Percentiles rank a stretch among this genome's conserved stretches.
Conservation (phyloP, 2,888 invertebrate genomes). For the Synanthedon andrenaeformis region DNA sequence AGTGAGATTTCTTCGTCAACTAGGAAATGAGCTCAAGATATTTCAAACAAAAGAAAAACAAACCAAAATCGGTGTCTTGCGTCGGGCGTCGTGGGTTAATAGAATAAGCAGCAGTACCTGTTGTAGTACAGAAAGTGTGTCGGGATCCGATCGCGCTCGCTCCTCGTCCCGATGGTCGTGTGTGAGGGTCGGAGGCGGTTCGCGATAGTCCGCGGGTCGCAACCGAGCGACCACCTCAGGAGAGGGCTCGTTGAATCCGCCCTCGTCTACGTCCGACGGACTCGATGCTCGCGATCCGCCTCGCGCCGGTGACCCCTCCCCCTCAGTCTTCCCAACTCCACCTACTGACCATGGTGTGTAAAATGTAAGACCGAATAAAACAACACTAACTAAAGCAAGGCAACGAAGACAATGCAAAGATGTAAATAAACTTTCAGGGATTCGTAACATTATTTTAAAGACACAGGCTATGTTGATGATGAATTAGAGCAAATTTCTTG, state of each 20-base stretch:
- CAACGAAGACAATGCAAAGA: not conserved
- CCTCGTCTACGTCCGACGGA: constrained; percentile 76
- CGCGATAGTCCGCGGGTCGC: constrained; percentile 56
- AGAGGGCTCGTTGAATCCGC: constrained; percentile 79
- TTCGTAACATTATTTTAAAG: too few species aligned
- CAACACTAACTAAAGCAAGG: too few species aligned
- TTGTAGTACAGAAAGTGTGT: constrained; percentile 59
- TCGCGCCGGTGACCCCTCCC: constrained; percentile 64
- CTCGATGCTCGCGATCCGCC: constrained; percentile 77
- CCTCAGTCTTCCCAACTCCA: constrained; percentile 60
- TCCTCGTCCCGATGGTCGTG: constrained; percentile 45
- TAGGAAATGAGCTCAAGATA: too few species aligned
- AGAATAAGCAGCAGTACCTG: constrained; percentile 28
- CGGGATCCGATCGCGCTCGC: constrained; percentile 54
- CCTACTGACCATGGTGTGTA: constrained; percentile 34
- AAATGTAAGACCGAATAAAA: not conserved
- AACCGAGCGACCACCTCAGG: constrained; percentile 77
- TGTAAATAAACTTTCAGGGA: not conserved
- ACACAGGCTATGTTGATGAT: too few species aligned
- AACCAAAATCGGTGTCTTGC: too few species aligned
- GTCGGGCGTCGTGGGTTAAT: too few species aligned
- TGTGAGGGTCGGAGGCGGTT: constrained; percentile 40
- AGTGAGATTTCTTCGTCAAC: too few species aligned
- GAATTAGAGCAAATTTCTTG: too few species aligned
- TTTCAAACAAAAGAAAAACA: too few species aligned